These are phyloP conservation scores for Ditylenchus weischeri DNA, from an alignment of 2,888 invertebrate species.

Conservation along the genomic window DNA sequence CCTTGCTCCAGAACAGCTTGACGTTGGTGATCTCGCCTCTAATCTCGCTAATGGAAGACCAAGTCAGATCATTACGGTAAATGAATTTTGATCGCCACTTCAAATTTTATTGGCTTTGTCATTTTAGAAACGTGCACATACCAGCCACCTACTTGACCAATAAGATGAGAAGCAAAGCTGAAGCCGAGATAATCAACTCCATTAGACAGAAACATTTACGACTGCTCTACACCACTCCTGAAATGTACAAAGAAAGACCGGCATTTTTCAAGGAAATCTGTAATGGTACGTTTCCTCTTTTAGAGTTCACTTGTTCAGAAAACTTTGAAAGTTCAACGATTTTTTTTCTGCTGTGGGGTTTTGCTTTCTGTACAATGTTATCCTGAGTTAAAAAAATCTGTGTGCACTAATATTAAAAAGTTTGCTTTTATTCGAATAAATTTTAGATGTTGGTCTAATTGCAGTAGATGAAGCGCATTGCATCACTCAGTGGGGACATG, in stretches of 20 bases:
- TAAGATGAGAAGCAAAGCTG: too few relatives aligned
- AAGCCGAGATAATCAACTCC: too few relatives aligned
- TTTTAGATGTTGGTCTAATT: conserved; percentile 64
- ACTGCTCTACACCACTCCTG: conserved; percentile 23
- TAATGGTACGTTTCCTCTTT: conserved; percentile 10
- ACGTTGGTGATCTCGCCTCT: conserved; percentile 82
- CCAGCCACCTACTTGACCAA: too few relatives aligned
- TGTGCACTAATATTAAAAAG: too few relatives aligned
- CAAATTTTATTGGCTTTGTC: too few relatives aligned
- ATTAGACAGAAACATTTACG: neutral
- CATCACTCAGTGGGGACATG: conserved; percentile 74
- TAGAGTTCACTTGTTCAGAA: too few relatives aligned
- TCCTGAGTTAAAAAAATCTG: neutral
- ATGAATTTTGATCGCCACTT: too few relatives aligned
- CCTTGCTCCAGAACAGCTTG: conserved; percentile 68
- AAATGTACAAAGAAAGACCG: conserved; percentile 10
- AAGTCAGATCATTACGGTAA: conserved; percentile 66
- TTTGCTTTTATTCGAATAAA: too few relatives aligned
- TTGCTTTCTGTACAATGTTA: neutral
- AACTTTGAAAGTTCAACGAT: neutral
- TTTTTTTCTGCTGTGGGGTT: neutral
- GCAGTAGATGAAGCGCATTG: conserved; percentile 77
- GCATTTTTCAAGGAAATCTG: conserved; percentile 15
- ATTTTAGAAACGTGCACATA: too few relatives aligned
- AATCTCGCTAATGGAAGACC: conserved; percentile 87